phyloP scores from a whole-genome alignment of 64 coral and sea anemone genomes.

The Pachyseris speciosa region DNA sequence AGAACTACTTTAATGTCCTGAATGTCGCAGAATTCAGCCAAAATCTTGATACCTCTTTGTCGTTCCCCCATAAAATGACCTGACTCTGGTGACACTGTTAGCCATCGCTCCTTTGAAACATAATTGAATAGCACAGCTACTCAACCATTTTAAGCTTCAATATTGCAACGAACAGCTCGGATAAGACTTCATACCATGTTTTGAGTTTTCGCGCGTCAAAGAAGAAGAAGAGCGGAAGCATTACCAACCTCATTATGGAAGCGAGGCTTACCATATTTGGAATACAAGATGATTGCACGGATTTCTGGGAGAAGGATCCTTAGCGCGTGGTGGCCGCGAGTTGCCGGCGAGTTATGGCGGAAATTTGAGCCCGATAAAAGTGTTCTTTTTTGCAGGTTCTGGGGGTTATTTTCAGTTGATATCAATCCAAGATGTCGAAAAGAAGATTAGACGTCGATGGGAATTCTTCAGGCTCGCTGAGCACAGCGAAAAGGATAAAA shows the following conservation, averaged over 20 bases:
- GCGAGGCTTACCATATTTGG: conserved; percentile 2
- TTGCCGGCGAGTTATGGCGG: background rate
- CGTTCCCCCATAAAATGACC: background rate
- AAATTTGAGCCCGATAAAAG: background rate
- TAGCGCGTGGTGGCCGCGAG: background rate
- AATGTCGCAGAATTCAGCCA: background rate
- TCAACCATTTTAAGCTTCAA: background rate
- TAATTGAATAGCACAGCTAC: background rate
- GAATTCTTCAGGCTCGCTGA: conserved; percentile 34
- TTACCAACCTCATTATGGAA: background rate
- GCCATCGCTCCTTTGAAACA: background rate
- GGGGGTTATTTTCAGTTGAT: background rate
- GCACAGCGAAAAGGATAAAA: conserved; percentile 86
- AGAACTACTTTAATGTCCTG: no score
- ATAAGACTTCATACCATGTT: no score
- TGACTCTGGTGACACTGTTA: background rate
- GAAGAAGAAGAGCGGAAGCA: no score
- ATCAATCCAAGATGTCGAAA: conserved; percentile 81
- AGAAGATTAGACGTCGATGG: conserved; percentile 94
- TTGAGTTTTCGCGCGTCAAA: background rate
- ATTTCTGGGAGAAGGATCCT: background rate
- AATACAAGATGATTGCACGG: background rate
- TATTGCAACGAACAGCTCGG: no score
- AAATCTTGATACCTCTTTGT: background rate
- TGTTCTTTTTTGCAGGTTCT: background rate